These are phyloP conservation scores for Trachelus iudaicus DNA, from an alignment of 2,888 invertebrate genomes.

Conservation along the genomic window DNA sequence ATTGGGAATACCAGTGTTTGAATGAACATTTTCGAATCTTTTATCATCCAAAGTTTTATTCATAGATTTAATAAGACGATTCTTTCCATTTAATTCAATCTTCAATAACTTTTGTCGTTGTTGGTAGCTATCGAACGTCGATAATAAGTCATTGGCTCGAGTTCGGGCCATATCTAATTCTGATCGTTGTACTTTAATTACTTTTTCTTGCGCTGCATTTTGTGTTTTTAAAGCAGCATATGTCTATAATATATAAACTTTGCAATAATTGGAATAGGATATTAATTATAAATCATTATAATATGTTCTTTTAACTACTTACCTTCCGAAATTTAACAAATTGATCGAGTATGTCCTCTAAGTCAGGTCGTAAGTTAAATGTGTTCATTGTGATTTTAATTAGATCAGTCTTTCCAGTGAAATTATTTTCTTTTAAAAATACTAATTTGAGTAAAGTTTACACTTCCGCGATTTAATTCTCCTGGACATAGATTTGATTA, in stretches of 20 bases:
- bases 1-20: neutral
- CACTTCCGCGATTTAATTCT: too few species aligned
- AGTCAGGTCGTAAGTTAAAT: constrained; percentile 12
- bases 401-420: too few species aligned
- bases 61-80: constrained; percentile 12
- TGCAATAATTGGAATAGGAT: constrained; percentile 1
- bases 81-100: constrained; percentile 20
- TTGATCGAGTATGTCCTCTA: constrained; percentile 25
- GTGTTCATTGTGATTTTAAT: neutral
- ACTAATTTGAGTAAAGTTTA: neutral
- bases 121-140: constrained; percentile 21
- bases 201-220: constrained; percentile 20
- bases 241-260: constrained; percentile 15
- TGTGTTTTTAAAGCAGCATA: constrained; percentile 22
- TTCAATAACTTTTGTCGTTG: constrained; percentile 17
- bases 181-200: constrained; percentile 23
- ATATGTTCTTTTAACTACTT: constrained; percentile 12
- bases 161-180: constrained; percentile 20
- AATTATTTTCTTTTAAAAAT: too few species aligned
- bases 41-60: neutral
- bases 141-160: constrained; percentile 15
- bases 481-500: neutral
- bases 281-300: neutral
- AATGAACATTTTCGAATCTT: neutral
- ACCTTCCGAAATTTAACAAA: constrained; percentile 25